A percentile compares a stretch with the other conserved stretches of the same genome.
Evolutionary conservation across 2,888 invertebrate genomes (phyloP).

Genomic region (Argyresthia albistria): DNA sequence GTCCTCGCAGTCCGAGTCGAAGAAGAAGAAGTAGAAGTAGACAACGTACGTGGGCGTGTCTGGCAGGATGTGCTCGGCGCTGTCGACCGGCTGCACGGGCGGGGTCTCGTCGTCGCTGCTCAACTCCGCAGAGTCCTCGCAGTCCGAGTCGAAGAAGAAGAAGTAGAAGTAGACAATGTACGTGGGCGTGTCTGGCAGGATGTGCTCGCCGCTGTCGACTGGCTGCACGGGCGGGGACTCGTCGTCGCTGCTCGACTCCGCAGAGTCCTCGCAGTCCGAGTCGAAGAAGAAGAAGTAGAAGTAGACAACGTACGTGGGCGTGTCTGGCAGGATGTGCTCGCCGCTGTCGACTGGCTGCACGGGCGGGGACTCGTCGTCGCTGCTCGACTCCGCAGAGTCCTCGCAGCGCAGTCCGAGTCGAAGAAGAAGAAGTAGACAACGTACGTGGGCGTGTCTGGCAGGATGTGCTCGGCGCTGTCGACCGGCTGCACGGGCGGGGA

Average conservation of each 20-base stretch:
- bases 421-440: too few relatives aligned
- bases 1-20: constrained; percentile 84
- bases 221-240: constrained; percentile 65
- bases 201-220: constrained; percentile 37
- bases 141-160: constrained; percentile 83
- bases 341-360: constrained; percentile 50
- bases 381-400: constrained; percentile 85
- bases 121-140: constrained; percentile 86
- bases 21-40: too few relatives aligned
- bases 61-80: constrained; percentile 19
- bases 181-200: not conserved
- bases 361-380: constrained; percentile 76
- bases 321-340: constrained; percentile 13
- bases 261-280: constrained; percentile 84
- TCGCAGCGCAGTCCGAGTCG: constrained; percentile 84
- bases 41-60: too few relatives aligned
- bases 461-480: constrained; percentile 31
- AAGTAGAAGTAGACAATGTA: too few relatives aligned
- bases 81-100: constrained; percentile 50
- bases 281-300: constrained; percentile 86
- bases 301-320: too few relatives aligned
- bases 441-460: not conserved
- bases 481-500: constrained; percentile 53
- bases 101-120: constrained; percentile 80
- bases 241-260: constrained; percentile 85